phyloP scores from a whole-genome alignment of 1,140 invertebrate genomes.

The Ylistrum balloti region DNA sequence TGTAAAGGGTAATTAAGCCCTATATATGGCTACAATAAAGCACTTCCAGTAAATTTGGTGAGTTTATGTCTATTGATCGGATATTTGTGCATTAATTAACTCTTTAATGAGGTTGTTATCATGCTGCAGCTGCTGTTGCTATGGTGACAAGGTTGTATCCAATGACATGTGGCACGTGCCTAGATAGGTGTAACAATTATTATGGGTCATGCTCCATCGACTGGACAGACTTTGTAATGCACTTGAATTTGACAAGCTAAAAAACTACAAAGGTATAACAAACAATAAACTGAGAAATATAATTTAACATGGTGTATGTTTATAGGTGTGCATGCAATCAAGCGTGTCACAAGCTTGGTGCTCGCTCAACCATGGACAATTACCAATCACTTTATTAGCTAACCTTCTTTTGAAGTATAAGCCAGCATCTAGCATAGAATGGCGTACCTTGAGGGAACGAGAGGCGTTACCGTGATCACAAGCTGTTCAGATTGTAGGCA shows the following conservation, averaged over 20 bases:
- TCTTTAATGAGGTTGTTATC: constrained; percentile 20
- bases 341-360: constrained; percentile 15
- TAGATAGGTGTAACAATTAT: constrained; percentile 31
- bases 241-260: not conserved
- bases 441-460: not conserved
- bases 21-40: not conserved
- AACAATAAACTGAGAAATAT: constrained; percentile 13
- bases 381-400: constrained; percentile 39
- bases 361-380: not conserved
- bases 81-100: constrained; percentile 30
- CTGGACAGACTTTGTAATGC: constrained; percentile 22
- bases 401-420: constrained; percentile 17
- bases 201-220: constrained; percentile 24
- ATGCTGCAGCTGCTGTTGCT: constrained; percentile 5
- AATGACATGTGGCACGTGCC: constrained; percentile 37
- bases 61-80: constrained; percentile 2
- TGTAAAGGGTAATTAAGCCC: not conserved
- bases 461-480: constrained; percentile 21
- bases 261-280: constrained; percentile 34
- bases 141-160: not conserved
- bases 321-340: not conserved
- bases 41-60: constrained; percentile 6
- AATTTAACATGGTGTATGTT: constrained; percentile 9
- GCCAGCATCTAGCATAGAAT: not conserved
- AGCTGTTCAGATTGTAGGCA: constrained; percentile 37